Evolutionary conservation across 2,888 invertebrate species (phyloP), one percentile per base, ranked within the genome.

Genomic region (Hydrotaea diabolus): DNA sequence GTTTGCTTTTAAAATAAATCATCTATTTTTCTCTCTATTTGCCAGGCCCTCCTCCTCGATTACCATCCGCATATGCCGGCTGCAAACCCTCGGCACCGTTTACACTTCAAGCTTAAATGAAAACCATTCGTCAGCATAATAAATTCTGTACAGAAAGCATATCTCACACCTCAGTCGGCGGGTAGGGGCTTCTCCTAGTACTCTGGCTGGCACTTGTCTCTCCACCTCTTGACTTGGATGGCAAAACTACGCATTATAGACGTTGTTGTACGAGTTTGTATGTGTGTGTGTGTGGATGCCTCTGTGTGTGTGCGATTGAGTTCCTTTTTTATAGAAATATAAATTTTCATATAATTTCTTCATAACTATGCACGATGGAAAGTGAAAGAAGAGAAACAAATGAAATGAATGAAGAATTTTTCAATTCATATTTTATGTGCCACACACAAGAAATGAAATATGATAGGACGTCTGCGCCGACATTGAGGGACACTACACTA

Each of bases 381-480:
- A 57, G 21, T 73, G 55, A 72, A 21, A 9, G 39, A 39, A 17
- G 17, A 9, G 43, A 66, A 66, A 43, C 19, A 19, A 43, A 36
- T 64, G 43, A 39, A 73, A 73, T 57, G 21, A 43, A 74, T 46
- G 66, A 57, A 43, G 23, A 21, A 74, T 43, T 59, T 74, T 59
- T 46, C 73, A 74, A 74, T 74, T 74, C 73, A 74, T 59, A 74
- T 74, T 74, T 57, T 59, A 74, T 74, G 73, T 74, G 57, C 59
- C 43, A 43, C 66, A 19, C 8, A 36, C 17, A 36, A 21, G 21
- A 11, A 8, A 7, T 64, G 36, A 5, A n/a, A 31, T 39, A 36
- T 15, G 26, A 26, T 11, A 31, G n/a, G 5, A 57, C 1, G 11
- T 2, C 11, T 57, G 17, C 21, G 21, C 13, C 57, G 53, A 17